Conservation (phyloP, 2,113 vertebrate species). For the Tragelaphus imberbis region DNA sequence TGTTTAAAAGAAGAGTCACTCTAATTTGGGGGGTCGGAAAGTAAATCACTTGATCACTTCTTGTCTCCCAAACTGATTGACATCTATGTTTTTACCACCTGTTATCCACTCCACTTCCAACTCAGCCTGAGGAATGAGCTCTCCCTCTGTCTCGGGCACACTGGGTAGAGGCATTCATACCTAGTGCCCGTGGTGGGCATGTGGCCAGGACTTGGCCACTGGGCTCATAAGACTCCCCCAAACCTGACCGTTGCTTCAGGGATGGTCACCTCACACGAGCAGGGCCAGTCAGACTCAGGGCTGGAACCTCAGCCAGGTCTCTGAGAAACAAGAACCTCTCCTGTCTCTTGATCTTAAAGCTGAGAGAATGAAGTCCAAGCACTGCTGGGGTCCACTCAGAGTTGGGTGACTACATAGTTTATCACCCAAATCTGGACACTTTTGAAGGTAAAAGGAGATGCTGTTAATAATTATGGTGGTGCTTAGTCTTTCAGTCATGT, state of each 20-base stretch:
- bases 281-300: not conserved
- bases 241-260: not conserved
- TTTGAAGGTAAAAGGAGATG: not conserved
- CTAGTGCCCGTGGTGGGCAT: fast-evolving
- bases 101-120: not conserved
- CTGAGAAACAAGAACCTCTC: not conserved
- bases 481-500: not conserved
- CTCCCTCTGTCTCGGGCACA: not conserved
- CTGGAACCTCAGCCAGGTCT: not conserved
- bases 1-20: not conserved
- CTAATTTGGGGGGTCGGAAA: not conserved
- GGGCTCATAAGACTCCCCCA: fast-evolving
- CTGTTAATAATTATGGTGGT: not conserved
- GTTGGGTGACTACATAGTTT: not conserved
- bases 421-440: not conserved
- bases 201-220: not conserved
- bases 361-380: not conserved
- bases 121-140: not conserved
- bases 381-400: not conserved
- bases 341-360: not conserved
- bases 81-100: not conserved
- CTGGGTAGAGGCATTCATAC: not conserved
- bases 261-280: not conserved
- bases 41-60: not conserved
- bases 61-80: not conserved